These are phyloP conservation scores for Apis cerana DNA, from an alignment of 1,140 invertebrate species.

Conservation along the genomic window DNA sequence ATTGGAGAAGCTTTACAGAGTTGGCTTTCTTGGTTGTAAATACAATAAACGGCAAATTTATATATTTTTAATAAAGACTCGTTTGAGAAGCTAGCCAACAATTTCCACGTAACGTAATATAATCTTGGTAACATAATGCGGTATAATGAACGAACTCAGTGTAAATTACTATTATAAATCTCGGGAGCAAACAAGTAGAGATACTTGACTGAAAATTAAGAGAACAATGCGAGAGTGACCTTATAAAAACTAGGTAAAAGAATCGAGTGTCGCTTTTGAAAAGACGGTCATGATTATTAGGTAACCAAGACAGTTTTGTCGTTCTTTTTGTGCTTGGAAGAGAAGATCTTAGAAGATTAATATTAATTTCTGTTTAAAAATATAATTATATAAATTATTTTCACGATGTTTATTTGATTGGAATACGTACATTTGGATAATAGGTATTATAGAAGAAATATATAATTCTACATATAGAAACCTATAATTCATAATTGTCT, in stretches of 20 bases:
- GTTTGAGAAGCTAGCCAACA: neutral
- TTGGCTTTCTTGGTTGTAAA: neutral
- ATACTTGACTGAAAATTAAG: neutral
- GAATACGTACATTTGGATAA: too few species aligned
- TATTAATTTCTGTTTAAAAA: too few species aligned
- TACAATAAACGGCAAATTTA: neutral
- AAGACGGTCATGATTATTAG: too few species aligned
- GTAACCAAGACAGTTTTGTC: too few species aligned
- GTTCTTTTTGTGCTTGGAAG: too few species aligned
- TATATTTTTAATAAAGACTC: neutral
- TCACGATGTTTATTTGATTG: too few species aligned
- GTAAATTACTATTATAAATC: slow-evolving; percentile 2
- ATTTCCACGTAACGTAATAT: neutral
- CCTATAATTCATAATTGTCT: too few species aligned
- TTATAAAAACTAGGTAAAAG: slow-evolving; percentile 1
- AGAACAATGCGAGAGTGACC: neutral
- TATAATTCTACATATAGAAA: too few species aligned
- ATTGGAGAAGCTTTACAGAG: neutral
- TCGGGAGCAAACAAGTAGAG: neutral
- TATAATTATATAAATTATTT: too few species aligned
- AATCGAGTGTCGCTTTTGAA: neutral
- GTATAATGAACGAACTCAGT: neutral
- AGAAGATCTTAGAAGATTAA: too few species aligned
- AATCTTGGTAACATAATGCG: slow-evolving; percentile 2
- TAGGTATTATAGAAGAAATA: too few species aligned